These are phyloP conservation scores for Harmothoe impar DNA, from an alignment of 2,888 invertebrate species.

Conservation along the genomic window DNA sequence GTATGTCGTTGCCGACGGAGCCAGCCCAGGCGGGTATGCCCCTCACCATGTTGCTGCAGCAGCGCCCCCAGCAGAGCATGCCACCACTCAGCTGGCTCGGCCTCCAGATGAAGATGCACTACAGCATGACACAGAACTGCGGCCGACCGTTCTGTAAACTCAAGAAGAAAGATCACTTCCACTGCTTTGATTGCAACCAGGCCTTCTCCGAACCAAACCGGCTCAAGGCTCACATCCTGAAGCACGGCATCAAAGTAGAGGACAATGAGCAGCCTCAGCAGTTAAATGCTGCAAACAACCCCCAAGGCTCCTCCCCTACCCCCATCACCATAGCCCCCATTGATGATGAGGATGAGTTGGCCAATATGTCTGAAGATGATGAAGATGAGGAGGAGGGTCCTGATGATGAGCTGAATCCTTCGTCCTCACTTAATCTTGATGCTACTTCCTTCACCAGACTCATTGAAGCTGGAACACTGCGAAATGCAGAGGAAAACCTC, in stretches of 20 bases:
- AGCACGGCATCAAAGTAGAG: conserved; percentile 85
- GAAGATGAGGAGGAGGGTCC: conserved; percentile 68
- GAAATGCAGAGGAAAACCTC: background rate
- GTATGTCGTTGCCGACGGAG: background rate
- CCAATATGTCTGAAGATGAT: background rate
- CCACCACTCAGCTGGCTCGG: conserved; percentile 67
- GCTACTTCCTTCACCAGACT: conserved; percentile 73
- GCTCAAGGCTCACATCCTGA: conserved; percentile 88
- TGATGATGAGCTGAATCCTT: conserved; percentile 64
- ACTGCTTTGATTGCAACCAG: conserved; percentile 91
- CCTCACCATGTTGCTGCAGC: conserved; percentile 68
- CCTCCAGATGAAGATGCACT: conserved; percentile 79
- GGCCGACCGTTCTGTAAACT: conserved; percentile 91
- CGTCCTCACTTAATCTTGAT: conserved; percentile 76
- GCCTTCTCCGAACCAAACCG: conserved; percentile 90
- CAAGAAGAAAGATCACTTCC: conserved; percentile 90
- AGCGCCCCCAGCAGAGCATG: conserved; percentile 58
- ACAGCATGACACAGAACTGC: conserved; percentile 84
- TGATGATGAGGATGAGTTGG: conserved; percentile 53
- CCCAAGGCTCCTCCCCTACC: background rate
- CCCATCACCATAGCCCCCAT: conserved; percentile 60
- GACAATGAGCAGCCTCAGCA: background rate
- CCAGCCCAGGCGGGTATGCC: conserved; percentile 44
- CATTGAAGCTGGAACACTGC: conserved; percentile 43
- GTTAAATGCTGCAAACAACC: background rate